These are phyloP conservation scores for Endomychus coccineus DNA, from an alignment of 2,888 invertebrate genomes.

Conservation along the genomic window DNA sequence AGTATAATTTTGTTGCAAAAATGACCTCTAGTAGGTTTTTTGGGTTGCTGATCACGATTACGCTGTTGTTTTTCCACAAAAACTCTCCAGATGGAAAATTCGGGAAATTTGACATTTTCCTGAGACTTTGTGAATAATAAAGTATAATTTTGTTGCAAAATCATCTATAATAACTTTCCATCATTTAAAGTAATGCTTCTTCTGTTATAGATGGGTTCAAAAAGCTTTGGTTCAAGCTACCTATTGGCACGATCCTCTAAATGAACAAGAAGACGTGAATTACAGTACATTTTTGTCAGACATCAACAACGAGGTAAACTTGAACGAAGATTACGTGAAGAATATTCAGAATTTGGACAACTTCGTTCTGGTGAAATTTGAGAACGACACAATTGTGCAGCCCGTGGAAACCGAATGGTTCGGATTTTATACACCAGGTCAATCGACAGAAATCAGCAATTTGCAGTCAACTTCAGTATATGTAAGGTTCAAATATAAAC, in stretches of 20 bases:
- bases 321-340: constrained; percentile 64
- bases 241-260: constrained; percentile 96
- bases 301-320: constrained; percentile 79
- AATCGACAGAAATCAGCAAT: constrained; percentile 58
- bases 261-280: constrained; percentile 66
- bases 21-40: no score
- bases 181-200: no score
- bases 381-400: constrained; percentile 83
- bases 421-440: constrained; percentile 86
- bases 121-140: no score
- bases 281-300: constrained; percentile 86
- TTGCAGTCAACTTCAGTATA: no score
- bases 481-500: no score
- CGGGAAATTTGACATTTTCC: no score
- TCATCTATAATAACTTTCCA: no score
- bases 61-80: no score
- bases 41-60: no score
- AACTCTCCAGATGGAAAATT: no score
- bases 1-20: no score
- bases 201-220: constrained; percentile 63
- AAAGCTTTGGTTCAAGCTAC: constrained; percentile 80
- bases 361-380: constrained; percentile 86
- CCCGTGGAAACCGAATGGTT: constrained; percentile 94
- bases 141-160: no score
- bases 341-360: constrained; percentile 73